Evolutionary conservation across 2,888 invertebrate species (phyloP).

Genomic region (Pammene fasciana): DNA sequence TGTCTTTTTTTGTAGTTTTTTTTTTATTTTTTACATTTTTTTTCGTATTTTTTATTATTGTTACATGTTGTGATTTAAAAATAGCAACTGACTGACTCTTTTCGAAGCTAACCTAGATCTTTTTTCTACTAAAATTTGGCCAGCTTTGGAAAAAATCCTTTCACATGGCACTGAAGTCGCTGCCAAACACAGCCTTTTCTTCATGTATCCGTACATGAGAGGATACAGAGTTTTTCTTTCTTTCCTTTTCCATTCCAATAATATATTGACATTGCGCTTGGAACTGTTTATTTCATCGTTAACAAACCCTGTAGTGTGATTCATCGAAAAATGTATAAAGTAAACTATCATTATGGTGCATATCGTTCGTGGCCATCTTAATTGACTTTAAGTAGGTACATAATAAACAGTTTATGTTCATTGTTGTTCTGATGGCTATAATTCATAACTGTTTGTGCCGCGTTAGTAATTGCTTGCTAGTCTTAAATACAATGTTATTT

Average conservation of each 20-base stretch:
- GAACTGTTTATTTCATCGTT: background rate
- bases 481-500: background rate
- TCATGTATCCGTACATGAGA: conserved; percentile 7
- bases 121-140: conserved; percentile 7
- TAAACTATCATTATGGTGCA: conserved; percentile 5
- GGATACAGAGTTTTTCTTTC: background rate
- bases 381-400: conserved; percentile 18
- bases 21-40: too few relatives aligned
- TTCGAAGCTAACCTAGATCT: background rate
- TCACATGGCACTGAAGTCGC: conserved; percentile 15
- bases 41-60: background rate
- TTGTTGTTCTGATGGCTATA: background rate
- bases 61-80: conserved; percentile 7
- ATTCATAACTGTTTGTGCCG: background rate
- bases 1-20: too few relatives aligned
- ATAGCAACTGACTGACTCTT: conserved; percentile 11
- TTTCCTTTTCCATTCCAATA: conserved; percentile 14
- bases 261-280: background rate
- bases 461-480: background rate
- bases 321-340: conserved; percentile 9
- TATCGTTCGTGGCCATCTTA: conserved; percentile 20
- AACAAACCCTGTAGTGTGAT: background rate
- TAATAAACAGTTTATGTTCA: conserved; percentile 2
- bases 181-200: conserved; percentile 12
- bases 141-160: conserved; percentile 16